Evolutionary conservation across 2,797 vertebrate genomes (phyloP).

Genomic region (Takifugu ocellatus): DNA sequence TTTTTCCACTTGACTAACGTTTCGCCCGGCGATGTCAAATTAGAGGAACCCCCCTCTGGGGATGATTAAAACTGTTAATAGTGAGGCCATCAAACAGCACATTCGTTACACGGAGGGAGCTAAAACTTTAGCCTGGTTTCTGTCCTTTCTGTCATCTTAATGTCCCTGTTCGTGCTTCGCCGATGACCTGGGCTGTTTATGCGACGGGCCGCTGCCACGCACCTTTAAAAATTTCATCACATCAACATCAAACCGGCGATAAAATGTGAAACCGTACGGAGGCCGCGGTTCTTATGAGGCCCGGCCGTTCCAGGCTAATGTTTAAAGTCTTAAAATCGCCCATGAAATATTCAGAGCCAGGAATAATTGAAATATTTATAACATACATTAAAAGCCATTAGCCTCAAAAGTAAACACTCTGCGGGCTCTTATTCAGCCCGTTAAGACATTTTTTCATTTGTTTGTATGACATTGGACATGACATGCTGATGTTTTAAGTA

Average conservation of each 20-base stretch:
- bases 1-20: slow-evolving; percentile 58
- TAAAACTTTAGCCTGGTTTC: not conserved
- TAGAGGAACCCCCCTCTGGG: slow-evolving; percentile 41
- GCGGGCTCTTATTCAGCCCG: slow-evolving; percentile 53
- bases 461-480: slow-evolving; percentile 73
- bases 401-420: slow-evolving; percentile 72
- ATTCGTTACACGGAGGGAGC: too few species aligned
- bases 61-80: slow-evolving; percentile 22
- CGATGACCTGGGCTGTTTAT: slow-evolving; percentile 69
- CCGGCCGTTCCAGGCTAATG: slow-evolving; percentile 59
- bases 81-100: not conserved
- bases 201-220: slow-evolving; percentile 48
- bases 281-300: slow-evolving; percentile 58
- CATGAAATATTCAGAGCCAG: slow-evolving; percentile 76
- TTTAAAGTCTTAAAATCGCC: slow-evolving; percentile 70
- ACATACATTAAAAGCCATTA: slow-evolving; percentile 83
- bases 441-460: slow-evolving; percentile 49
- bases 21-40: slow-evolving; percentile 49
- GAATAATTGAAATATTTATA: slow-evolving; percentile 82
- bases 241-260: slow-evolving; percentile 75
- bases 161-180: slow-evolving; percentile 25
- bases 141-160: slow-evolving; percentile 39
- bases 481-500: slow-evolving; percentile 73
- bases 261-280: slow-evolving; percentile 68
- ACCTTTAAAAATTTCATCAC: slow-evolving; percentile 76